phyloP scores from a whole-genome alignment of 1,140 invertebrate species.

The Brevipalpus yothersi region DNA sequence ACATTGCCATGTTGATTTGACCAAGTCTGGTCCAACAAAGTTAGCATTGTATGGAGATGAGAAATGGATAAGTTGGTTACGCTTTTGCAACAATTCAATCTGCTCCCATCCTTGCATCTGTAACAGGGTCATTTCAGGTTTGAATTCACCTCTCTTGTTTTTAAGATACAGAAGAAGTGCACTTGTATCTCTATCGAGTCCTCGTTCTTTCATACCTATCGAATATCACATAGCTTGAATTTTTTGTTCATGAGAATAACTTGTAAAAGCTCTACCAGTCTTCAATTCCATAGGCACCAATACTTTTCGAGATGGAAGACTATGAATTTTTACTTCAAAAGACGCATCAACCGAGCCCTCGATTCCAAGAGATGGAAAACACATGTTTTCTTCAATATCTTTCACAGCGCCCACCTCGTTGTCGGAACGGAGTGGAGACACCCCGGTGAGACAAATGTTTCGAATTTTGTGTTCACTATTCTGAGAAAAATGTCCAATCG shows the following conservation, averaged over 20 bases:
- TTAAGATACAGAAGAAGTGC: conserved; percentile 71
- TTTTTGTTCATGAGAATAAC: conserved; percentile 56
- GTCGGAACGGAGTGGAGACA: too few relatives aligned
- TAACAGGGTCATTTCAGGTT: conserved; percentile 46
- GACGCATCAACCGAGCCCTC: conserved; percentile 82
- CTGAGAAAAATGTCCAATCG: too few relatives aligned
- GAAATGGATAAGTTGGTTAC: conserved; percentile 50
- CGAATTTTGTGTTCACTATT: too few relatives aligned
- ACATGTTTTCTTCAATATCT: conserved; percentile 84
- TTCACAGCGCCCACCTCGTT: conserved; percentile 24
- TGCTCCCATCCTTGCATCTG: conserved; percentile 37
- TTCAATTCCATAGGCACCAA: too few relatives aligned
- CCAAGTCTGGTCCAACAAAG: conserved; percentile 41
- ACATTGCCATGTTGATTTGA: conserved; percentile 44
- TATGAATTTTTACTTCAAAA: conserved; percentile 36
- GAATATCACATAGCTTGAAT: conserved; percentile 71
- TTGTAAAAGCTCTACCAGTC: conserved; percentile 49
- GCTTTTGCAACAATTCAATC: conserved; percentile 41
- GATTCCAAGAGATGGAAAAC: conserved; percentile 58
- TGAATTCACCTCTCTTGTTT: conserved; percentile 22
- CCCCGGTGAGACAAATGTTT: too few relatives aligned
- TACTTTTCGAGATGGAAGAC: background rate
- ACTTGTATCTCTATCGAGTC: conserved; percentile 19
- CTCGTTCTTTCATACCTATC: conserved; percentile 49
- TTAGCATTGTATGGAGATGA: conserved; percentile 2